Evolutionary conservation across 2,888 invertebrate genomes (phyloP).

Genomic region (Catocala fraxini): DNA sequence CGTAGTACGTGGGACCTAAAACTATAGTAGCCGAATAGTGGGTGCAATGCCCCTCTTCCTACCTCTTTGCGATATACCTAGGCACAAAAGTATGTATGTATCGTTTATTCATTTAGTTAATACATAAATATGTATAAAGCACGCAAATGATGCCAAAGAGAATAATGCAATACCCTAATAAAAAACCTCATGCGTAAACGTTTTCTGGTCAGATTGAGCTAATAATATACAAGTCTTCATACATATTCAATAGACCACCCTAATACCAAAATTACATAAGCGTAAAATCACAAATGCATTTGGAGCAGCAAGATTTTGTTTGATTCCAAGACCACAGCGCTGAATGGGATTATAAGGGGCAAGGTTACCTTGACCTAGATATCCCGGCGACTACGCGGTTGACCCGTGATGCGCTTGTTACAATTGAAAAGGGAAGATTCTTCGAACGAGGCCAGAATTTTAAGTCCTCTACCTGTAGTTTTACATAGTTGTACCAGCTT

Average conservation of each 20-base stretch:
- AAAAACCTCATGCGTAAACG: too few relatives aligned
- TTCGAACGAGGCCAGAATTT: constrained; percentile 25
- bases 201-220: too few relatives aligned
- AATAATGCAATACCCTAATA: too few relatives aligned
- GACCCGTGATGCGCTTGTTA: constrained; percentile 45
- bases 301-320: constrained; percentile 32
- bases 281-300: constrained; percentile 30
- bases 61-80: too few relatives aligned
- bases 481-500: constrained; percentile 3
- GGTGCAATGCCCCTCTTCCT: too few relatives aligned
- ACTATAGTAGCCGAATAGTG: too few relatives aligned
- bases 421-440: constrained; percentile 36
- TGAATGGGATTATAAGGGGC: constrained; percentile 48
- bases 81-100: too few relatives aligned
- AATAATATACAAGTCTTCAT: too few relatives aligned
- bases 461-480: constrained; percentile 13
- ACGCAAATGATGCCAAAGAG: too few relatives aligned
- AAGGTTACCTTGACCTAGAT: constrained; percentile 51
- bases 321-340: constrained; percentile 35
- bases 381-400: constrained; percentile 40
- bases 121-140: too few relatives aligned
- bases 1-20: too few relatives aligned
- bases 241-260: neutral
- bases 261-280: constrained; percentile 4
- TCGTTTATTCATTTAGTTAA: too few relatives aligned